Evolutionary conservation across 2,888 invertebrate species (phyloP).

Genomic region (Machimus rusticus): DNA sequence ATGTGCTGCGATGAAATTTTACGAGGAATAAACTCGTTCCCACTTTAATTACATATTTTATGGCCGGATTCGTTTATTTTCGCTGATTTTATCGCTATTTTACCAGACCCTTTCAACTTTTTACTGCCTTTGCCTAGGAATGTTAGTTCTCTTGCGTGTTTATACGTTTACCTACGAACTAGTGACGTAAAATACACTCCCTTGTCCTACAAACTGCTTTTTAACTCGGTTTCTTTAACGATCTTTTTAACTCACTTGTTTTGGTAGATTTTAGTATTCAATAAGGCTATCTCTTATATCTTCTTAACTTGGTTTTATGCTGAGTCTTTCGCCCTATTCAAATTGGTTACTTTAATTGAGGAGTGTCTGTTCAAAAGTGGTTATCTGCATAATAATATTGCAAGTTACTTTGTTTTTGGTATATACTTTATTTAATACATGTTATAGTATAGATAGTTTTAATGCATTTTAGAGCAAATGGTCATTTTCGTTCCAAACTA

Average conservation of each 20-base stretch:
- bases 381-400: too few species aligned
- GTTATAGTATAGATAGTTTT: too few species aligned
- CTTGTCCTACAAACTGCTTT: not conserved
- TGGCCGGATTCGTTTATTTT: not conserved
- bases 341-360: too few species aligned
- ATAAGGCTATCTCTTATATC: not conserved
- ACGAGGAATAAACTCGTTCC: slow-evolving; percentile 22
- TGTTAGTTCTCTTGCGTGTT: not conserved
- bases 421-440: too few species aligned
- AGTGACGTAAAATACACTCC: not conserved
- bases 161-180: not conserved
- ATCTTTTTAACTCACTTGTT: not conserved
- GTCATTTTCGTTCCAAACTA: too few species aligned
- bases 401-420: too few species aligned
- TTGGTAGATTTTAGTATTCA: not conserved
- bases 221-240: not conserved
- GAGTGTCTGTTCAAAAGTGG: too few species aligned
- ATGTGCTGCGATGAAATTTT: slow-evolving; percentile 25
- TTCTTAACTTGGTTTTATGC: not conserved
- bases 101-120: not conserved
- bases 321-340: not conserved
- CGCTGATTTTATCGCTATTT: not conserved
- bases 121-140: not conserved
- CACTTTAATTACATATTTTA: slow-evolving; percentile 15
- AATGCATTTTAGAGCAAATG: too few species aligned